phyloP scores from a whole-genome alignment of 2,113 vertebrate species.

The Cranoglanis bouderius region DNA sequence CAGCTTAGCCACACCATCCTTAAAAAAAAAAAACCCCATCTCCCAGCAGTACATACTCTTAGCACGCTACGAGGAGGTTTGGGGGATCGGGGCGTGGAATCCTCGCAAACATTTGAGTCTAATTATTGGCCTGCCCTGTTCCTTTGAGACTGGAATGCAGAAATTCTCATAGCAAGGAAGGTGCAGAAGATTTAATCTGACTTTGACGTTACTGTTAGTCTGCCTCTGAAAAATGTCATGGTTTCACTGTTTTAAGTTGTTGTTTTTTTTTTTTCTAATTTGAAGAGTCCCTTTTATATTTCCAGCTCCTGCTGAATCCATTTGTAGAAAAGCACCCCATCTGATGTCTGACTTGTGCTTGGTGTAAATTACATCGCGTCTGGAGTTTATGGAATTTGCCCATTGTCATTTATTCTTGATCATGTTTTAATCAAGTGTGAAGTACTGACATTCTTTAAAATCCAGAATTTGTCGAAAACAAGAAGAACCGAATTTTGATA shows the following conservation, averaged over 20 bases:
- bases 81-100: slow-evolving; percentile 21
- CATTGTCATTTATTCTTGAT: slow-evolving; percentile 33
- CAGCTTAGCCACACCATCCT: slow-evolving; percentile 35
- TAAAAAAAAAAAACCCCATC: slow-evolving; percentile 5
- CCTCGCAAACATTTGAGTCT: slow-evolving; percentile 26
- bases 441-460: slow-evolving; percentile 26
- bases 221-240: slow-evolving; percentile 26
- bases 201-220: slow-evolving; percentile 8
- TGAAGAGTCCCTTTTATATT: slow-evolving; percentile 40
- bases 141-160: slow-evolving; percentile 46
- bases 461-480: slow-evolving; percentile 14
- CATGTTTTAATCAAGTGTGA: slow-evolving; percentile 40
- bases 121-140: slow-evolving; percentile 25
- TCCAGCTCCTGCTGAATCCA: slow-evolving; percentile 37
- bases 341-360: slow-evolving; percentile 47
- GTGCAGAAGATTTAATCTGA: slow-evolving; percentile 35
- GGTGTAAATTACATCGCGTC: slow-evolving; percentile 49
- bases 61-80: slow-evolving; percentile 39
- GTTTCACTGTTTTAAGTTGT: slow-evolving; percentile 34
- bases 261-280: slow-evolving; percentile 11
- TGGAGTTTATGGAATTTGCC: slow-evolving; percentile 5
- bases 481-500: slow-evolving; percentile 18
- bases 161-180: slow-evolving; percentile 40
- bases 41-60: slow-evolving; percentile 21
- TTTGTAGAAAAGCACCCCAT: slow-evolving; percentile 53